phyloP scores from a whole-genome alignment of 2,888 invertebrate genomes.

The Glyphotaelius pellucidus region DNA sequence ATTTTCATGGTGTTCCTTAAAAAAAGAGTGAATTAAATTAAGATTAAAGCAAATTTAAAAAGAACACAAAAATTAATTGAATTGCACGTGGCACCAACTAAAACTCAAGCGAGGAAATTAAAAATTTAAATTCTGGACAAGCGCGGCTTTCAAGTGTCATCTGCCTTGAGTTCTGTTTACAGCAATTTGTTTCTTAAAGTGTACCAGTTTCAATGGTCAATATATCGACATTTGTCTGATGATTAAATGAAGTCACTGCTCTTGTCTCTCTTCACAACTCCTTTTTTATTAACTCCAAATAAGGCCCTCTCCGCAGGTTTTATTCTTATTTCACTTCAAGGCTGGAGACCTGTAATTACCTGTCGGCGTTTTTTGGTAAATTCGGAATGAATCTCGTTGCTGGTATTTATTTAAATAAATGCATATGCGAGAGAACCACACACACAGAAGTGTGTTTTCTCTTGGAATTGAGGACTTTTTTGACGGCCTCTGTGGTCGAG shows the following conservation, averaged over 20 bases:
- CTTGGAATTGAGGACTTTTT: neutral
- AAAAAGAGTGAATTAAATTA: too few relatives aligned
- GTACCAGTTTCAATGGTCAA: constrained; percentile 32
- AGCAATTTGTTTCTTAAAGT: constrained; percentile 39
- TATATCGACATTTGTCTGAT: constrained; percentile 30
- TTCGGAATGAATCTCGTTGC: neutral
- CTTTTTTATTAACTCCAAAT: neutral
- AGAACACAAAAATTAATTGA: neutral
- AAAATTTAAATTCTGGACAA: constrained; percentile 22
- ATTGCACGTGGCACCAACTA: neutral
- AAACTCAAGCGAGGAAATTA: neutral
- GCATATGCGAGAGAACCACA: neutral
- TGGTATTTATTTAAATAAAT: neutral
- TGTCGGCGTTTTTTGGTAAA: neutral
- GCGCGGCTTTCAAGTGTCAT: constrained; percentile 41
- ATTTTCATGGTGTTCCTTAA: too few relatives aligned
- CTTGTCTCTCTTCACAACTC: neutral
- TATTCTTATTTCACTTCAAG: neutral
- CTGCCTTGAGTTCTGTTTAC: constrained; percentile 10
- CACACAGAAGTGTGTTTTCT: neutral
- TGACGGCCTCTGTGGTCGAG: too few relatives aligned
- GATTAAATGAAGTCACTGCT: constrained; percentile 14
- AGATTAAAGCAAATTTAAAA: too few relatives aligned
- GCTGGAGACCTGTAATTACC: neutral
- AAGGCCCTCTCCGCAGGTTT: neutral